These are phyloP conservation scores for Bettongia penicillata DNA, from an alignment of 2,113 vertebrate species.

Conservation along the genomic window DNA sequence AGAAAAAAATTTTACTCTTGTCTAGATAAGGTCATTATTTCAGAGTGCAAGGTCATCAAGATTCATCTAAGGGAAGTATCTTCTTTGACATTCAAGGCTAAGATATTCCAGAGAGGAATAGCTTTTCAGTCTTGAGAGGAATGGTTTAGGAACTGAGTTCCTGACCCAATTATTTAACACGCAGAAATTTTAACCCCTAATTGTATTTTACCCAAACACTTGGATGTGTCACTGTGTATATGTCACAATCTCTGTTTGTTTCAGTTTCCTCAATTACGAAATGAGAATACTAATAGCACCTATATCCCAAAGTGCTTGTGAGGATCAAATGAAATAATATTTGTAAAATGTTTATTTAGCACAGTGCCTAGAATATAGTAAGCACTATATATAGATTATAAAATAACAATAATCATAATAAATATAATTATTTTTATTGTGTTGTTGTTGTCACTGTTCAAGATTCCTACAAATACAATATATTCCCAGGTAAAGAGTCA, in stretches of 20 bases:
- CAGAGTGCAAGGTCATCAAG: no score
- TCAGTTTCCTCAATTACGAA: slow-evolving; percentile 16
- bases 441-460: no score
- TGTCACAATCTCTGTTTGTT: slow-evolving; percentile 12
- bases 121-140: no score
- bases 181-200: neutral
- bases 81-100: no score
- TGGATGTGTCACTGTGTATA: neutral
- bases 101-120: no score
- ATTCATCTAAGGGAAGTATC: no score
- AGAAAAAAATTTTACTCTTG: no score
- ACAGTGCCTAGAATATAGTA: neutral
- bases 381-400: neutral
- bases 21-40: no score
- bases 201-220: no score
- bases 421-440: no score
- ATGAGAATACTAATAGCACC: neutral
- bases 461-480: no score
- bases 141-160: neutral
- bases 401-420: neutral
- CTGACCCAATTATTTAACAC: neutral
- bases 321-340: slow-evolving; percentile 6
- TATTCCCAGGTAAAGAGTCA: no score
- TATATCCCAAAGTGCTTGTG: neutral
- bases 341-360: neutral